Base-by-base conservation (phyloP, 2,797 vertebrate species). In the Parotocinclus haroldoi region DNA sequence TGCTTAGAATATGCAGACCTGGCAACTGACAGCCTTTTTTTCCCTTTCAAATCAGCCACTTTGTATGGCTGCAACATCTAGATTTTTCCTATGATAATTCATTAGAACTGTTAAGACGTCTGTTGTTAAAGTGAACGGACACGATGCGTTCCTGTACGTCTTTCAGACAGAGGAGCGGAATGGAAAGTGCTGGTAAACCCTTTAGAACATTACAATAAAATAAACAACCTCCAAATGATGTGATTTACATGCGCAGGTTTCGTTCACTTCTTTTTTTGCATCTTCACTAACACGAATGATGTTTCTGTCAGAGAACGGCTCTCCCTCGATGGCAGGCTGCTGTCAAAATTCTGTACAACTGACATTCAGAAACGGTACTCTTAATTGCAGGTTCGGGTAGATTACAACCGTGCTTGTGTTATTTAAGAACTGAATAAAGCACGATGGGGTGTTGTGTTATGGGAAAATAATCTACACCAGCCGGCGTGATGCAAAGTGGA, bases 401-500 rank as follows among this genome's bases (percentile, higher is more conserved):
- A 27, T 27, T 27, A 27, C 27, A 27, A 27, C 27, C 27, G 18
- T 14, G 8, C 3, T 5, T 7, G 49, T 37, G 19, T 48, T 38
- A 46, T 38, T 17, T 6, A 12, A 12, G 48, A 52, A 27, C 5
- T 27, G 27, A 27, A 27, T 27, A 27, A 27, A 27, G 27, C 27
- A 27, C 27, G 27, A 27, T 27, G 27, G 27, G 27, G 27, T 27
- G 27, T 27, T 27, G 2, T 27, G 27, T 27, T 27, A 27, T 27
- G 27, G 27, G 27, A 27, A 27, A 27, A 27, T 27, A 27, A 27
- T 27, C 27, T 27, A 27, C 27, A 27, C 79, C 84, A 84, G 81
- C 27, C 27, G 5, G 5, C 5, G 27, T 27, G 27, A 27, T 27
- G 27, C 27, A 27, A 27, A 27, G 27, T 27, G 27, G 27, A 27